A percentile compares a stretch with the other conserved stretches of the same genome.
These are phyloP conservation scores for Drosophila borborema DNA, from an alignment of 2,888 invertebrate genomes.

Conservation along the genomic window DNA sequence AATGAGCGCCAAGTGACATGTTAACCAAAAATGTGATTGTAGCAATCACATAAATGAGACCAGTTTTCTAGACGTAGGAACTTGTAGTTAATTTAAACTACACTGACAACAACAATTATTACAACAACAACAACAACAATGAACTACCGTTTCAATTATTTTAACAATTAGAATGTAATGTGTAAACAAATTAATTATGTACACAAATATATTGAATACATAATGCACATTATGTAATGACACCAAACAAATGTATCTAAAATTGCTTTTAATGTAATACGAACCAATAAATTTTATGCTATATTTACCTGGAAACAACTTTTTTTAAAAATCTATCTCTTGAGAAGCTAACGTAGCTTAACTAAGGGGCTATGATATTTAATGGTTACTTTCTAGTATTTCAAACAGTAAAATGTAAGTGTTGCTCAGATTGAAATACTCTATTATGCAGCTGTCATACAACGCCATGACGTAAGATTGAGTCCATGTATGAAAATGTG, in stretches of 20 bases:
- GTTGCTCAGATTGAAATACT: no score
- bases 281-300: slow-evolving; percentile 74
- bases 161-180: slow-evolving; percentile 53
- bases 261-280: slow-evolving; percentile 43
- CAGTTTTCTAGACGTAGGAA: slow-evolving; percentile 66
- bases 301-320: slow-evolving; percentile 10
- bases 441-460: neutral
- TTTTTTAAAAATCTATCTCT: neutral
- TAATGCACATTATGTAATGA: slow-evolving; percentile 47
- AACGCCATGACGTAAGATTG: neutral
- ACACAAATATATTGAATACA: slow-evolving; percentile 45
- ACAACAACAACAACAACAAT: slow-evolving; percentile 39
- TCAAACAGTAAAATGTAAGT: neutral
- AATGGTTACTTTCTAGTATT: neutral
- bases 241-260: slow-evolving; percentile 44
- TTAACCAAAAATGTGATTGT: slow-evolving; percentile 63
- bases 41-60: slow-evolving; percentile 73
- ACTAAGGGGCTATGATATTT: neutral
- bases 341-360: neutral
- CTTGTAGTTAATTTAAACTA: slow-evolving; percentile 33
- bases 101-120: slow-evolving; percentile 30
- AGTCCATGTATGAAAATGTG: neutral
- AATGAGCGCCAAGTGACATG: slow-evolving; percentile 49
- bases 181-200: slow-evolving; percentile 54
- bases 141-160: slow-evolving; percentile 77